Percentiles rank a stretch among this genome's conserved stretches.
phyloP scores from a whole-genome alignment of 1,140 invertebrate species.

The Dreissena polymorpha region DNA sequence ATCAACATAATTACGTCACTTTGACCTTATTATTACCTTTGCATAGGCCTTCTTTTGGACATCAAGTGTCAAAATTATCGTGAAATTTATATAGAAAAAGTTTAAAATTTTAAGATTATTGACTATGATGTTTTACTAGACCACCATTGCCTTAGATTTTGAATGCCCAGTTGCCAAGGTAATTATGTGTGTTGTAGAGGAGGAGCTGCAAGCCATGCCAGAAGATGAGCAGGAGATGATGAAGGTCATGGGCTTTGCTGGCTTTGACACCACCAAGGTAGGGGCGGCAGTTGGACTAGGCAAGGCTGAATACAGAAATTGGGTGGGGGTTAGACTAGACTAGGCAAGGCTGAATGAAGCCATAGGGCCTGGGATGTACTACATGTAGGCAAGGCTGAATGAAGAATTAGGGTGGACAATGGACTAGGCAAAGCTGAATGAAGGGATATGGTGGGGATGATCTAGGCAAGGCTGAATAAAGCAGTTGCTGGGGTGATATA shows the following conservation, averaged over 20 bases:
- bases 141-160: not conserved
- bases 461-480: no score
- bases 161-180: not conserved
- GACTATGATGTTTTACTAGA: not conserved
- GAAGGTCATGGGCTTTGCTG: conserved; percentile 50
- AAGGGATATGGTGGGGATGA: no score
- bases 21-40: no score
- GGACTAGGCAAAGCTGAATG: no score
- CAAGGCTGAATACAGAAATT: not conserved
- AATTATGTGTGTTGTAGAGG: conserved; percentile 20
- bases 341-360: not conserved
- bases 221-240: conserved; percentile 52
- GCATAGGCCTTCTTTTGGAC: no score
- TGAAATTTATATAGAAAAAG: not conserved
- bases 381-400: no score
- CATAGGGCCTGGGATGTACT: no score
- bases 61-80: no score
- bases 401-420: no score
- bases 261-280: conserved; percentile 54
- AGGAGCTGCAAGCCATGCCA: conserved; percentile 37
- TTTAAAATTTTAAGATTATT: not conserved
- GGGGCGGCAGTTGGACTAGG: not conserved
- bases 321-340: not conserved
- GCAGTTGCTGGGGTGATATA: no score
- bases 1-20: no score